These are phyloP conservation scores for Notocelia uddmanniana DNA, from an alignment of 2,888 invertebrate species.

Conservation along the genomic window DNA sequence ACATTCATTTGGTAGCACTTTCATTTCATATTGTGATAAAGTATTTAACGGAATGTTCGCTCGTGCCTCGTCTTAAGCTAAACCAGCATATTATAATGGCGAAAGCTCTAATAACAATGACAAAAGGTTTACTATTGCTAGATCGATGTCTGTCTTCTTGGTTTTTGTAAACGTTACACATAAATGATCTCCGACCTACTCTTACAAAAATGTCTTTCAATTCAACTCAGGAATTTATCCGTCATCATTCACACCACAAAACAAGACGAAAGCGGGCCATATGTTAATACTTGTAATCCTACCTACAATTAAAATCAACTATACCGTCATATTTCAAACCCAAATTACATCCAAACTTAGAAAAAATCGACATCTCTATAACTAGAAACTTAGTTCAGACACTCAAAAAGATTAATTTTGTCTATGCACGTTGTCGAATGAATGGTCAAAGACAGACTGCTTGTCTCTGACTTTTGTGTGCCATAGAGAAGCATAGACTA, in stretches of 20 bases:
- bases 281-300: conserved; percentile 49
- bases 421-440: conserved; percentile 34
- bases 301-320: conserved; percentile 48
- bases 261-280: conserved; percentile 43
- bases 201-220: conserved; percentile 40
- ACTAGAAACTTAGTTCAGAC: conserved; percentile 22
- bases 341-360: conserved; percentile 42
- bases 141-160: neutral
- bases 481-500: conserved; percentile 42
- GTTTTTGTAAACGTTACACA: conserved; percentile 8
- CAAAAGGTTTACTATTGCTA: conserved; percentile 4
- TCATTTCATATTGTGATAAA: conserved; percentile 9
- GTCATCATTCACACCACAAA: conserved; percentile 42
- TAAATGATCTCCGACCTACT: conserved; percentile 32
- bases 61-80: conserved; percentile 8
- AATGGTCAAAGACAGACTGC: conserved; percentile 48
- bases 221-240: conserved; percentile 39
- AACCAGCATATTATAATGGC: neutral
- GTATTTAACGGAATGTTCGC: conserved; percentile 17
- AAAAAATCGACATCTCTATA: conserved; percentile 42
- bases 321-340: conserved; percentile 47
- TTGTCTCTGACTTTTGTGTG: conserved; percentile 43
- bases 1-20: conserved; percentile 29
- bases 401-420: conserved; percentile 36
- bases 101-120: conserved; percentile 5